Base-by-base conservation (phyloP, 2,888 invertebrate species). In the Cyaniris semiargus region DNA sequence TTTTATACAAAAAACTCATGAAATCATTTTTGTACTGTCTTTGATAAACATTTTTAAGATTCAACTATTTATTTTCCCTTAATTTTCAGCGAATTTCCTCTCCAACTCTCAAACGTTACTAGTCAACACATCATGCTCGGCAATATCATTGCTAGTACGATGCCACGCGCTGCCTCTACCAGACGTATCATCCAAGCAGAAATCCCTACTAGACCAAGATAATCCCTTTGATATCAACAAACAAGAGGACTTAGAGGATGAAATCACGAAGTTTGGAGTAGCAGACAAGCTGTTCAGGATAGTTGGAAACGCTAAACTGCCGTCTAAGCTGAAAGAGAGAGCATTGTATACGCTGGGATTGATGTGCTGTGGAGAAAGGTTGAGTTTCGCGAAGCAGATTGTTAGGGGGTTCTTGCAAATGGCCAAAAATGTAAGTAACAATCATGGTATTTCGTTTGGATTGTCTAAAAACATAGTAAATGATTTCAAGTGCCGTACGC, bases 281-380 rank as follows among this genome's bases (percentile, higher is more conserved):
- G 95, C 97, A 8, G 95, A 96, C 44, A 95, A 95, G 21, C 91
- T 98, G 71, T 95, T 97, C 81, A 95, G 95, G 75, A 94, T 97
- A 48, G 94, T 97, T 78, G 96, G 95, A n/a, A 96, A 96, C 84
- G 92, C 95, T 0, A 97, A 97, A 83, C 88, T 95, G 10, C 95
- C 96, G 21, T 95, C 96, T 0, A 97, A 97, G 89, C 95, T 97
- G 70, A 94, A 96, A 80, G 98, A 98, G 86, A 96, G 96, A 83
- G 96, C 97, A 48, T 96, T 97, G 6, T 95, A 95, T 82, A 96
- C 97, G 77, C 89, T 97, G 58, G 98, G 98, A 0, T 94, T 96
- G 82, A 87, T 98, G 81, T 98, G 98, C 84, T 96, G 98, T 76
- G 98, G 98, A 0, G 98, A 98, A 87, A 92, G 95, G 77, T 95